A percentile compares a stretch with the other conserved stretches of the same genome.
phyloP scores from a whole-genome alignment of 2,888 invertebrate genomes.

The Gymnocheta viridis region DNA sequence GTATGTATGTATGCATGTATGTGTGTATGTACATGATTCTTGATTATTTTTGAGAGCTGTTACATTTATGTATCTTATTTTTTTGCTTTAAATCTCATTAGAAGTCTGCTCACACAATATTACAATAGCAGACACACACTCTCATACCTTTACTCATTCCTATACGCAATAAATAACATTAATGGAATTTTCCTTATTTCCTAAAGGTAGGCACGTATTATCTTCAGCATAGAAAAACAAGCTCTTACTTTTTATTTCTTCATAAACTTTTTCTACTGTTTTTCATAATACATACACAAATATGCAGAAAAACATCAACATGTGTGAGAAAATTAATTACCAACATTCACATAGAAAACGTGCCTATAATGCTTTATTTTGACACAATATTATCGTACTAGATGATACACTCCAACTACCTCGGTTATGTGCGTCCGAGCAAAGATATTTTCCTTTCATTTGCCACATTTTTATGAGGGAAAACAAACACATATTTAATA shows the following conservation, averaged over 20 bases:
- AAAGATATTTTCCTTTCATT: neutral
- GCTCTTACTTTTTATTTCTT: conserved; percentile 27
- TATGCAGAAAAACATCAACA: conserved; percentile 21
- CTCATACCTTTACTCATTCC: neutral
- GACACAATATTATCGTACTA: conserved; percentile 59
- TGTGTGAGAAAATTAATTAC: conserved; percentile 75
- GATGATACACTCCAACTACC: conserved; percentile 6
- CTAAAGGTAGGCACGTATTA: conserved; percentile 60
- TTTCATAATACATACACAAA: neutral
- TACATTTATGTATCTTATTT: conserved; percentile 27
- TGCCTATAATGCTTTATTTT: conserved; percentile 75
- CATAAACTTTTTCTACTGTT: conserved; percentile 1
- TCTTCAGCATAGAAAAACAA: conserved; percentile 36
- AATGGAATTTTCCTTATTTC: conserved; percentile 31
- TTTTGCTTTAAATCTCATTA: conserved; percentile 7
- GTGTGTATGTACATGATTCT: conserved; percentile 16
- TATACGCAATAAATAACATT: conserved; percentile 23
- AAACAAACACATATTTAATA: conserved; percentile 33
- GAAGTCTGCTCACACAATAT: conserved; percentile 24
- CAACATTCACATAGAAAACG: conserved; percentile 74
- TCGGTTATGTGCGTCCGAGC: neutral
- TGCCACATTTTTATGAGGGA: neutral
- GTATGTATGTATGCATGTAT: neutral
- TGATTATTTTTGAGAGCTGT: conserved; percentile 61
- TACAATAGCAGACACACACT: neutral